Percentiles rank a stretch among this genome's conserved stretches.
Conservation (phyloP, 2,888 invertebrate genomes). For the Sesamia inferens region DNA sequence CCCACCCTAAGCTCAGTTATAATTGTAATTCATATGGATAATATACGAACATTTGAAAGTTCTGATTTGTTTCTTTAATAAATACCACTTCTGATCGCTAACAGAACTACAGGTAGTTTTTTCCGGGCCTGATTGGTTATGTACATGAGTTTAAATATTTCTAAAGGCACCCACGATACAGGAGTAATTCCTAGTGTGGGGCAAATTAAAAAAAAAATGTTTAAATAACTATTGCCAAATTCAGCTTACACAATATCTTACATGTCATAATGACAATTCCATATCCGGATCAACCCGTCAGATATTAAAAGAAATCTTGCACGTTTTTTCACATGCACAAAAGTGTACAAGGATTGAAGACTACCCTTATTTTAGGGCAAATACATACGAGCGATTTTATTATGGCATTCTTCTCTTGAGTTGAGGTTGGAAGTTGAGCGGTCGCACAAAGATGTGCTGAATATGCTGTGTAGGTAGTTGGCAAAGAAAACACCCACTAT, state of each 20-base stretch:
- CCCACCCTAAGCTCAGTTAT: no score
- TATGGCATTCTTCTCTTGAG: not conserved
- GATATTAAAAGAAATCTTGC: slow-evolving; percentile 52
- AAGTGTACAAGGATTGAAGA: slow-evolving; percentile 49
- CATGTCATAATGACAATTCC: slow-evolving; percentile 34
- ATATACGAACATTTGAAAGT: no score
- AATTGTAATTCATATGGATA: no score
- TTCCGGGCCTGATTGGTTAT: no score
- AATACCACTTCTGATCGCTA: no score
- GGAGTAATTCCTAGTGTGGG: no score
- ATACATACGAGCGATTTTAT: slow-evolving; percentile 6
- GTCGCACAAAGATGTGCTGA: not conserved
- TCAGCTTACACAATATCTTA: slow-evolving; percentile 7
- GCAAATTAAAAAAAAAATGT: not conserved
- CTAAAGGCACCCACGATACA: no score
- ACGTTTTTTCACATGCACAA: slow-evolving; percentile 44
- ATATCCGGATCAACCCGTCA: slow-evolving; percentile 39
- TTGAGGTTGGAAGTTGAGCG: not conserved
- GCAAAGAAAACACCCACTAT: no score
- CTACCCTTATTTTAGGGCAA: slow-evolving; percentile 20
- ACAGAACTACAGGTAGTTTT: no score
- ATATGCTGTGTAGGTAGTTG: not conserved
- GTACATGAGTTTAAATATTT: no score
- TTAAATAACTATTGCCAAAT: slow-evolving; percentile 8
- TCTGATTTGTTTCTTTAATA: no score